A percentile compares a stretch with the other conserved stretches of the same genome.
These are phyloP conservation scores for Eupithecia subfuscata DNA, from an alignment of 2,888 invertebrate species.

Conservation along the genomic window DNA sequence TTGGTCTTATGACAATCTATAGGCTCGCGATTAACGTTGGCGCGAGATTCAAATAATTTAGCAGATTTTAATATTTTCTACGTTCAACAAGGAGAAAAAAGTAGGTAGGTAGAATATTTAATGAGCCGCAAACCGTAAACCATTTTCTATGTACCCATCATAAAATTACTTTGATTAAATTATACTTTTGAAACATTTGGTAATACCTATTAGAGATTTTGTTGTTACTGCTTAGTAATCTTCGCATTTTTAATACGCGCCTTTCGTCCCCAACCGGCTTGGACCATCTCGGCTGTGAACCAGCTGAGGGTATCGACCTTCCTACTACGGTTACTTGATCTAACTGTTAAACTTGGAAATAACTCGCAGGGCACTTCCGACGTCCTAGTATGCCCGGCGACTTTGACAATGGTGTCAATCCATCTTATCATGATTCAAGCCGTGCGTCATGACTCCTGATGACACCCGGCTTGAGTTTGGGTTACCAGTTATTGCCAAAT, in stretches of 20 bases:
- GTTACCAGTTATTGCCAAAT: background rate
- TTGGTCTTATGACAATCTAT: too few relatives aligned
- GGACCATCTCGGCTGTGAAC: slow-evolving; percentile 55
- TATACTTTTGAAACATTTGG: background rate
- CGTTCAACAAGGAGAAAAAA: too few relatives aligned
- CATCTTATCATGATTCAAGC: too few relatives aligned
- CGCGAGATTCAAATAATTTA: too few relatives aligned
- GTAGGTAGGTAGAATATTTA: too few relatives aligned
- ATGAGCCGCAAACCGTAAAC: background rate
- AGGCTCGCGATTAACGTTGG: too few relatives aligned
- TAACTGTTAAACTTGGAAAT: slow-evolving; percentile 82
- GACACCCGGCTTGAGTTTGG: background rate
- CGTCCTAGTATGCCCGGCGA: too few relatives aligned
- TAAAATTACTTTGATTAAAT: background rate
- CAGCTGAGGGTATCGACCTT: slow-evolving; percentile 81
- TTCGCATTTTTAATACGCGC: background rate
- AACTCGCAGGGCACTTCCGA: slow-evolving; percentile 72
- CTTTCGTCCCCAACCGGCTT: background rate
- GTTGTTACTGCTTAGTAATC: background rate
- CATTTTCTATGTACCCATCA: background rate
- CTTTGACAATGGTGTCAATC: too few relatives aligned
- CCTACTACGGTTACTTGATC: slow-evolving; percentile 73
- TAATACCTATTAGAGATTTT: background rate
- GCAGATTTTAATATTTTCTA: too few relatives aligned
- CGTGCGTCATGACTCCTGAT: background rate